Conservation (phyloP, 2,113 vertebrate genomes). For the Nesogale talazaci region DNA sequence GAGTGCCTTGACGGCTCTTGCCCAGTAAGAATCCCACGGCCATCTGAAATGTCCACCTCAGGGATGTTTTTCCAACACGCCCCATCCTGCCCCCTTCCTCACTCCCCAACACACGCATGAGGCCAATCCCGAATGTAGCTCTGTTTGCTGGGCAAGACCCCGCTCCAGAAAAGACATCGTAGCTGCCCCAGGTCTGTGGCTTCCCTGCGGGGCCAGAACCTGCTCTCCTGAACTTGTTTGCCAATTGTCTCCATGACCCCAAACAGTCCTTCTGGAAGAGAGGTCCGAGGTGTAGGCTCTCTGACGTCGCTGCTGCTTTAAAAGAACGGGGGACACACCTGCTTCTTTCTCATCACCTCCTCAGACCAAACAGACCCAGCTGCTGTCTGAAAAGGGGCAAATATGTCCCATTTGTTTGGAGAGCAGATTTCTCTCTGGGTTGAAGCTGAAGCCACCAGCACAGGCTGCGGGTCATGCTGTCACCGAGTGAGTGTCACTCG, state of each 20-base stretch:
- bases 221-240: constrained; percentile 47
- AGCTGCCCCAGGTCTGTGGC: neutral
- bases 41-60: neutral
- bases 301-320: constrained; percentile 33
- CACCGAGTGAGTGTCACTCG: neutral
- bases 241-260: constrained; percentile 50
- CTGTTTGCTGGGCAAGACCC: neutral
- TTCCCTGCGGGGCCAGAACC: constrained; percentile 31
- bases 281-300: constrained; percentile 10
- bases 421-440: constrained; percentile 50
- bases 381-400: constrained; percentile 48
- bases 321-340: constrained; percentile 5
- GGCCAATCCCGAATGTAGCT: neutral
- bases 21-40: neutral
- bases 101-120: neutral
- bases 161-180: constrained; percentile 13
- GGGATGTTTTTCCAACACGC: neutral
- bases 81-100: neutral
- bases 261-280: constrained; percentile 51
- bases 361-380: constrained; percentile 33
- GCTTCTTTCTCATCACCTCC: constrained; percentile 42
- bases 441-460: constrained; percentile 28
- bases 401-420: constrained; percentile 55
- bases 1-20: neutral
- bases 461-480: constrained; percentile 3